These are phyloP conservation scores for Ophthalmolycus amberensis DNA, from an alignment of 2,113 vertebrate genomes.

Conservation along the genomic window DNA sequence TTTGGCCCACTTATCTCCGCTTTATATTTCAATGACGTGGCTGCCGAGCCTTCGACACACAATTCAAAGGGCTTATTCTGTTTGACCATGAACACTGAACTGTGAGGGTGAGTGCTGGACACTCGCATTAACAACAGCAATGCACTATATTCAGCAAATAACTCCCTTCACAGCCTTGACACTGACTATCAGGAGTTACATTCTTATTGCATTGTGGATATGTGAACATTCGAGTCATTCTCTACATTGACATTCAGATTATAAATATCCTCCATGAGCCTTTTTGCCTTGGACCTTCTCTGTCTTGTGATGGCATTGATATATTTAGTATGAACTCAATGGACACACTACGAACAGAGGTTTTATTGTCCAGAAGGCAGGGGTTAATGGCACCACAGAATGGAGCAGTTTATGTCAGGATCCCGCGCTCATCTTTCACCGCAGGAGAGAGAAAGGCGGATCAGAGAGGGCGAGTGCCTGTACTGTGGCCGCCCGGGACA, in stretches of 20 bases:
- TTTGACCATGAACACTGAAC: constrained; percentile 45
- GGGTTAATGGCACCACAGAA: neutral
- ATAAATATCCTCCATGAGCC: too few relatives aligned
- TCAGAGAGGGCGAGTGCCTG: too few relatives aligned
- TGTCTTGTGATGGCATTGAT: neutral
- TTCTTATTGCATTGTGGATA: neutral
- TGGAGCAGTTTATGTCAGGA: too few relatives aligned
- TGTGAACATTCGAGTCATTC: neutral
- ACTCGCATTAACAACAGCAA: constrained; percentile 29
- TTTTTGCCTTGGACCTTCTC: neutral
- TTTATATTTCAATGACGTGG: constrained; percentile 7
- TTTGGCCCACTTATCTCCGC: constrained; percentile 18
- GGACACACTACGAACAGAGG: neutral
- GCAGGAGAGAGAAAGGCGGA: too few relatives aligned
- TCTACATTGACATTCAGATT: neutral
- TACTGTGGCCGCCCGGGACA: too few relatives aligned
- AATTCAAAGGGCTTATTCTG: constrained; percentile 25
- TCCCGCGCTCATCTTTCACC: too few relatives aligned
- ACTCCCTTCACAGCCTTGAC: constrained; percentile 21
- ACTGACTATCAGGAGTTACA: neutral
- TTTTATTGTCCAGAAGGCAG: neutral
- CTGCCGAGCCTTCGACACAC: neutral
- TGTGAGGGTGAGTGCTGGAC: constrained; percentile 7
- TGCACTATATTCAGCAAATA: constrained; percentile 4
- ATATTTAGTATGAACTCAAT: neutral